Evolutionary conservation across 1,140 invertebrate species (phyloP).

Genomic region (Ctenoplectra terminalis): DNA sequence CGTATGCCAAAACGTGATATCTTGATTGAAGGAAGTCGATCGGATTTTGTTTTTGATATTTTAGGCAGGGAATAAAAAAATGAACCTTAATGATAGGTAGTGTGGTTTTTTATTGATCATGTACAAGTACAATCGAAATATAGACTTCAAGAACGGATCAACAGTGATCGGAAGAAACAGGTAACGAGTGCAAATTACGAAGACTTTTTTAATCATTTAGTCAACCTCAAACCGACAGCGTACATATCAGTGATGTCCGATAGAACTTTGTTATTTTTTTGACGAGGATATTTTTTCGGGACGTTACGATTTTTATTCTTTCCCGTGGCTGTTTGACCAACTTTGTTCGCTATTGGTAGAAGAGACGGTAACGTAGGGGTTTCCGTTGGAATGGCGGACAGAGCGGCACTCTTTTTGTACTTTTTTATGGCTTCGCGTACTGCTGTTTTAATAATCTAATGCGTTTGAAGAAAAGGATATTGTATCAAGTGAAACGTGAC

Average conservation of each 20-base stretch:
- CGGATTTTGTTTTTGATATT: constrained; percentile 29
- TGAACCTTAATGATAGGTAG: neutral
- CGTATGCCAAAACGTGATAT: neutral
- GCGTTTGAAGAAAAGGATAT: neutral
- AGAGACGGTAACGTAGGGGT: constrained; percentile 55
- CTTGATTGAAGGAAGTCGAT: neutral
- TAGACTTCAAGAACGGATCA: constrained; percentile 57
- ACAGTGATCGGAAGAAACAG: constrained; percentile 48
- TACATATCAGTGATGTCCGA: constrained; percentile 74
- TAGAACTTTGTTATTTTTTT: constrained; percentile 67
- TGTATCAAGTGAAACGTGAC: neutral
- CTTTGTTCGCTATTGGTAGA: constrained; percentile 6
- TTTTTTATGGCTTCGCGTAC: constrained; percentile 68
- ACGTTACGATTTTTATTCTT: constrained; percentile 51
- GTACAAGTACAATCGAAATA: constrained; percentile 51
- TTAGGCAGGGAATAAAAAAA: neutral
- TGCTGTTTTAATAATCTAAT: constrained; percentile 67
- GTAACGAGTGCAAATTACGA: constrained; percentile 43
- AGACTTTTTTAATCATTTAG: constrained; percentile 42
- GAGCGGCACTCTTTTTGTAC: constrained; percentile 68
- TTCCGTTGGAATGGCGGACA: constrained; percentile 35
- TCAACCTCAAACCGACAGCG: constrained; percentile 72
- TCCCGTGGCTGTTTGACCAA: neutral
- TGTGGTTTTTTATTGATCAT: constrained; percentile 57
- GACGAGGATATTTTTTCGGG: constrained; percentile 53